A percentile compares a stretch with the other conserved stretches of the same genome.
Evolutionary conservation across 2,113 vertebrate genomes (phyloP).

Genomic region (Hippocampus guttulatus): DNA sequence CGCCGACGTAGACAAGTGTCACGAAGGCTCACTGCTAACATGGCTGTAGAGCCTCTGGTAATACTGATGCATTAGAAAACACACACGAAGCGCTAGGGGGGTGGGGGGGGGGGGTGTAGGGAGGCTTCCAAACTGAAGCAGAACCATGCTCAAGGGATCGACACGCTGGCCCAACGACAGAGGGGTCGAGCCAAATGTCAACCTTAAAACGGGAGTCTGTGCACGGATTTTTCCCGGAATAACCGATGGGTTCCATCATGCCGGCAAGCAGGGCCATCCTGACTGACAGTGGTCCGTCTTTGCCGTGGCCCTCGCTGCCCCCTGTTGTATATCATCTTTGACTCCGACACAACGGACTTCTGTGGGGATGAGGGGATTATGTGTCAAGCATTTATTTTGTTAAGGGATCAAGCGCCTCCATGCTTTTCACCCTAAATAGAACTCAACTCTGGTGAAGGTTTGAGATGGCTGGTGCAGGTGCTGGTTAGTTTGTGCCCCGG

Average conservation of each 20-base stretch:
- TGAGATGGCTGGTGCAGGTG: constrained; percentile 62
- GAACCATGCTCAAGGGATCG: constrained; percentile 2
- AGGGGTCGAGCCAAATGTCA: constrained; percentile 4
- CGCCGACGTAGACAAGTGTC: constrained; percentile 41
- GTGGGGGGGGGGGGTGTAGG: not conserved
- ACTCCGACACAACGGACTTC: constrained; percentile 72
- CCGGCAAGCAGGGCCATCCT: constrained; percentile 21
- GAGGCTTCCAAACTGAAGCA: not conserved
- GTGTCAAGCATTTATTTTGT: constrained; percentile 75
- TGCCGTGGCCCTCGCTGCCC: constrained; percentile 29
- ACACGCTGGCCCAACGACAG: not conserved
- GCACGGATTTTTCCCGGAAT: constrained; percentile 47
- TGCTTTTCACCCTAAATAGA: constrained; percentile 74
- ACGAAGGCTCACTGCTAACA: constrained; percentile 37
- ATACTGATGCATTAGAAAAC: constrained; percentile 46
- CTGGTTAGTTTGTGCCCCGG: constrained; percentile 78
- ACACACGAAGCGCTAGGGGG: not conserved
- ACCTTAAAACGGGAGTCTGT: constrained; percentile 5
- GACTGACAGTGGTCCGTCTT: constrained; percentile 51
- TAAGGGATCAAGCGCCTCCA: constrained; percentile 72
- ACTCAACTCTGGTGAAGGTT: constrained; percentile 58
- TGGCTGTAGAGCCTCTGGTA: constrained; percentile 30
- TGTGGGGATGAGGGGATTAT: constrained; percentile 66
- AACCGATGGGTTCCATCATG: constrained; percentile 37
- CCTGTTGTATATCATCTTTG: constrained; percentile 58